phyloP scores from a whole-genome alignment of 1,140 invertebrate species.

The Calephelis nemesis region DNA sequence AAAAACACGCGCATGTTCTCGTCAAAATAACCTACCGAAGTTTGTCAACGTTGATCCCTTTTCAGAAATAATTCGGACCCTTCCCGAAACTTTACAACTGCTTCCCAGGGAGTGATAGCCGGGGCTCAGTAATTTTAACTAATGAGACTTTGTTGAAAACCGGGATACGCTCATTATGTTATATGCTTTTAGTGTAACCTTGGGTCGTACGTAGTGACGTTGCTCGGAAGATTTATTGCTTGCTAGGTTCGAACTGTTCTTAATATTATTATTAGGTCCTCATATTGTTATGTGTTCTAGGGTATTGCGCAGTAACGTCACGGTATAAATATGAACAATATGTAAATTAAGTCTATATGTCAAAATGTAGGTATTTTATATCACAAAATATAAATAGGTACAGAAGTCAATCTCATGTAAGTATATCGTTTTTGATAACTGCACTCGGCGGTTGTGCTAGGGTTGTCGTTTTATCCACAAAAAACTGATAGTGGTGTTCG shows the following conservation, averaged over 20 bases:
- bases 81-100: constrained; percentile 60
- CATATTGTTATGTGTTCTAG: no score
- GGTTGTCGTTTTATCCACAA: no score
- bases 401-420: no score
- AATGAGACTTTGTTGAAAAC: constrained; percentile 51
- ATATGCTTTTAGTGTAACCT: constrained; percentile 10
- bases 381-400: no score
- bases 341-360: no score
- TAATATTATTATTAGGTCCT: no score
- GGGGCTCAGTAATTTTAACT: constrained; percentile 68
- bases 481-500: no score
- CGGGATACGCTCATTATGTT: constrained; percentile 27
- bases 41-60: constrained; percentile 21
- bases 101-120: constrained; percentile 59
- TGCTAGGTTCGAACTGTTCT: neutral
- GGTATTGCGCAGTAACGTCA: no score
- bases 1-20: constrained; percentile 9
- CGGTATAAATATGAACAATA: no score
- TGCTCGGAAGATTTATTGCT: neutral
- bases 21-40: constrained; percentile 17
- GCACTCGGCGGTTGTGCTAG: no score
- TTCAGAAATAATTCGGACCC: constrained; percentile 41
- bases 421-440: no score
- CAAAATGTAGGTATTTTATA: no score
- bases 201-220: neutral